Percentiles rank a stretch among this genome's conserved stretches.
These are phyloP conservation scores for Epizoanthus illoricatus DNA, from an alignment of 92 coral and sea anemone genomes.

Conservation along the genomic window DNA sequence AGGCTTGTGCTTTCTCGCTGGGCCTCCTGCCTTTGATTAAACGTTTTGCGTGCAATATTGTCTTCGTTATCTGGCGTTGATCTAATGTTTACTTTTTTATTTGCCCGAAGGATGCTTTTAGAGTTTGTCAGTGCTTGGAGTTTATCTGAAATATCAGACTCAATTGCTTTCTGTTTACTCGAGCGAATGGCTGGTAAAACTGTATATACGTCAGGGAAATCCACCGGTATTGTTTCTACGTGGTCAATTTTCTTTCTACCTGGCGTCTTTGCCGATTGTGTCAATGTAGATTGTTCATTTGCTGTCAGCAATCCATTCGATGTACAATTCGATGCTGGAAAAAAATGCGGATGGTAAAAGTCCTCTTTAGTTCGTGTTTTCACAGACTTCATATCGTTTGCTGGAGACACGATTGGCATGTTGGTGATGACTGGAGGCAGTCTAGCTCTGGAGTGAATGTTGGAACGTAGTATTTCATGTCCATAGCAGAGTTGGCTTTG, in stretches of 20 bases:
- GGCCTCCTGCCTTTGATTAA: not conserved
- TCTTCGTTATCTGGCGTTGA: too few relatives aligned
- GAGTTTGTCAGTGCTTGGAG: too few relatives aligned
- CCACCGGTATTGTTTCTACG: constrained; percentile 35
- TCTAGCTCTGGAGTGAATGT: constrained; percentile 45
- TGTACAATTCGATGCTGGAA: too few relatives aligned
- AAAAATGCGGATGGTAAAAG: constrained; percentile 12
- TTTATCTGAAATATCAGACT: not conserved
- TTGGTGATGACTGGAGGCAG: constrained; percentile 48
- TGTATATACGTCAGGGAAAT: constrained; percentile 60
- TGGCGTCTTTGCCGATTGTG: not conserved
- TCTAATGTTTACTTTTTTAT: too few relatives aligned
- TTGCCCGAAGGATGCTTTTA: too few relatives aligned
- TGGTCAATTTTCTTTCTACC: not conserved
- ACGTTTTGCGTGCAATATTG: not conserved
- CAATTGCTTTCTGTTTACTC: not conserved
- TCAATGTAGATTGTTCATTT: constrained; percentile 9
- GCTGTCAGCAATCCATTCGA: not conserved
- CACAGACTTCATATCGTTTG: too few relatives aligned
- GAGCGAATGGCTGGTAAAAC: constrained; percentile 72
- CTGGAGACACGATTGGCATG: not conserved
- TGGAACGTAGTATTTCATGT: constrained; percentile 35
- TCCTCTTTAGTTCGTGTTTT: constrained; percentile 6
- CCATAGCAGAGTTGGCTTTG: constrained; percentile 20
- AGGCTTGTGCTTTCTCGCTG: not conserved